Base-by-base conservation (phyloP, 2,888 invertebrate species). In the Eilema caniola region DNA sequence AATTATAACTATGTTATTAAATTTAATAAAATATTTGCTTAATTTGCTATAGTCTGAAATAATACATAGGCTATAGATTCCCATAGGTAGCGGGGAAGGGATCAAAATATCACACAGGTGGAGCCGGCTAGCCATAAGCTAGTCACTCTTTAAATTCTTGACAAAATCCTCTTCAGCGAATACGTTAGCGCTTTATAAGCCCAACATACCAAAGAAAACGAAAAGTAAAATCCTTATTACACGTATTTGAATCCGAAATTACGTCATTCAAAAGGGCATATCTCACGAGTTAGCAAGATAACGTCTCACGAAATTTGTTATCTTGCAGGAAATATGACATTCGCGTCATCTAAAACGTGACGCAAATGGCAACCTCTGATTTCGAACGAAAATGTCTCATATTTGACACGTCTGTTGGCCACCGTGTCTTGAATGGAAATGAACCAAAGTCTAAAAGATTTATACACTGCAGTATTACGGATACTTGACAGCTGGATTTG, bases 401-500 rank as follows among this genome's bases (percentile, higher is more conserved):
- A 88, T 88, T 88, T 86, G 86, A 86, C 88, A 88, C 87, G 88
- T 86, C 82, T 82, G 77, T 62, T 76, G 75, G 31, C 63, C 16
- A 81, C 76, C 82, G 82, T 72, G 76, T 72, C 59, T 61, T 70
- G 89, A 85, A 88, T 90, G 73, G 65, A 68, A 89, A 90, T 85
- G 83, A 87, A 86, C 63, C 62, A 63, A 75, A 81, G 59, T 73
- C 75, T 74, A 47, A 65, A 69, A 77, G 75, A 79, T 81, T 74
- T 72, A 79, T 77, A 64, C 66, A 37, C 47, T 61, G 53, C 56
- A 64, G 69, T 69, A 68, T 73, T 77, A 73, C n/a, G 33, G 62
- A 70, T 70, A 74, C 73, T 67, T 74, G 82, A 82, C 77, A 71
- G 59, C 37, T 37, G 71, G 77, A 74, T 80, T 82, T 75, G 24